These are phyloP conservation scores for Pipa parva DNA, from an alignment of 2,113 vertebrate species.

Conservation along the genomic window DNA sequence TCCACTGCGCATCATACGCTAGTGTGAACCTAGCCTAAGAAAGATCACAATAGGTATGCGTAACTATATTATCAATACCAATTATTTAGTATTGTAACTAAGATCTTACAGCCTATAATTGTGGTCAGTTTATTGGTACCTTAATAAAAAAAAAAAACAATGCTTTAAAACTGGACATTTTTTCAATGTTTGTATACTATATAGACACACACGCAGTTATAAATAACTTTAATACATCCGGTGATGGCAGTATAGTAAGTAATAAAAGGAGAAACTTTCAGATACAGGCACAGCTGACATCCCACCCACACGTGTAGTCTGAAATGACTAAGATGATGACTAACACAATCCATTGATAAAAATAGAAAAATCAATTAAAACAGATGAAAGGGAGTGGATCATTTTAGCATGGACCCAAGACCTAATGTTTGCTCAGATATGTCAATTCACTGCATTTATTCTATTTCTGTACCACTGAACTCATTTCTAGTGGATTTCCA, in stretches of 20 bases:
- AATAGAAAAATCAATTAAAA: conserved; percentile 25
- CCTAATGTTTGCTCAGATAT: not conserved
- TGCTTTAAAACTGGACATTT: no score
- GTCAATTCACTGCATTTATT: conserved; percentile 7
- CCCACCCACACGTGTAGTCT: conserved; percentile 25
- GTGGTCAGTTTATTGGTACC: no score
- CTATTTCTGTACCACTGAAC: not conserved
- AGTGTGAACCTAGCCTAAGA: no score
- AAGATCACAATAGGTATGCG: no score
- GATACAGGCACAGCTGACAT: not conserved
- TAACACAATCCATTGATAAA: conserved; percentile 14
- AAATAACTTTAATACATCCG: no score
- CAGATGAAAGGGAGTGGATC: not conserved
- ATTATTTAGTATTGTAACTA: no score
- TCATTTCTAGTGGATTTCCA: conserved; percentile 1
- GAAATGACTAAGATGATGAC: conserved; percentile 28
- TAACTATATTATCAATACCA: no score
- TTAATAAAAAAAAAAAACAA: no score
- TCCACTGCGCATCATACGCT: no score
- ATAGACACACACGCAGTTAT: no score
- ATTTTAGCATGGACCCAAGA: not conserved
- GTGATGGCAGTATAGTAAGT: not conserved
- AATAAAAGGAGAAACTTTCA: not conserved
- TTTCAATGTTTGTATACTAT: no score
- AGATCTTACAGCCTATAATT: no score